phyloP scores from a whole-genome alignment of 2,113 vertebrate species.

The Rissa tridactyla region DNA sequence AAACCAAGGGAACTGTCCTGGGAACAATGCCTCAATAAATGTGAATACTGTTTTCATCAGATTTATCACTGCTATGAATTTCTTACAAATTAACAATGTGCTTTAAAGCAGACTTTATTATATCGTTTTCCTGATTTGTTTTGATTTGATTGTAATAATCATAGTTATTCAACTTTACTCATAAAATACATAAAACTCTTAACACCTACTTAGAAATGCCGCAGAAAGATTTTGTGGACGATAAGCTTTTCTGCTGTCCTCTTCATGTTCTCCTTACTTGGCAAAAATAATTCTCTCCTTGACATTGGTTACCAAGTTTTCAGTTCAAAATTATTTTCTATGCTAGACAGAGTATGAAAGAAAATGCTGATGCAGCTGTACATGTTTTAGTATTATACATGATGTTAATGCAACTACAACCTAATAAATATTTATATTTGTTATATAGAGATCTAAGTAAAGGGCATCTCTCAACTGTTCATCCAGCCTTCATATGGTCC shows the following conservation, averaged over 20 bases:
- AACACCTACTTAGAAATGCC: background rate
- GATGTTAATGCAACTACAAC: conserved; percentile 16
- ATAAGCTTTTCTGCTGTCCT: background rate
- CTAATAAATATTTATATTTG: conserved; percentile 67
- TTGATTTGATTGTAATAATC: background rate
- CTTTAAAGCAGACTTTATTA: background rate
- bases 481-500: background rate
- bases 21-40: background rate
- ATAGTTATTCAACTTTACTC: background rate
- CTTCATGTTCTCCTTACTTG: background rate
- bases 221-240: background rate
- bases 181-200: background rate
- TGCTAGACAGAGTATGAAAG: background rate
- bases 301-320: conserved; percentile 5
- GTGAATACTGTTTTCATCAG: background rate
- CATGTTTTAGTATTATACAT: conserved; percentile 12
- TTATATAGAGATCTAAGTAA: conserved; percentile 25
- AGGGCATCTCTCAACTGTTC: conserved; percentile 6
- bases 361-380: conserved; percentile 51
- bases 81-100: background rate
- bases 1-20: background rate
- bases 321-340: background rate
- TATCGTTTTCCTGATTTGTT: background rate
- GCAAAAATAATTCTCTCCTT: conserved; percentile 7
- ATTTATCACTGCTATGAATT: background rate